Evolutionary conservation across 92 coral and sea anemone species (phyloP), one percentile per base, ranked within the genome.

Genomic region (Diadumene lineata): DNA sequence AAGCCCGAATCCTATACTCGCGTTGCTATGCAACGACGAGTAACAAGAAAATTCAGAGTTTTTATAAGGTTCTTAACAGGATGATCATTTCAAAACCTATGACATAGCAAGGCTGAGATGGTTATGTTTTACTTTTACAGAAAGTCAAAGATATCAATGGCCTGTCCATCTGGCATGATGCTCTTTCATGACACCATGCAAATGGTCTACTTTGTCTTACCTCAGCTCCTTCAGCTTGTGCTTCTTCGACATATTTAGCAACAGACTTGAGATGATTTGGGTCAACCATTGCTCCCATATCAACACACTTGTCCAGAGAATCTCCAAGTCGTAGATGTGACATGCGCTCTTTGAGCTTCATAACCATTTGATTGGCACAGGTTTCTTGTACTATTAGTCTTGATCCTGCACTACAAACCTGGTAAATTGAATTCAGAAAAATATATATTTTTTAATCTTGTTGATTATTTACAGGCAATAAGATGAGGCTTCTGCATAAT

Each of bases 391-490:
- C 97, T 57, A 94, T 86, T 63, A 94, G 79, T 58, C 98, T 86
- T 32, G 98, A 94, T 19, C 98, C 98, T 43, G 98, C 98, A 72
- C 98, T 94, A 56, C 98, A 94, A 38, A 94, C 98, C 98, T 94
- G 65, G 51, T 6, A 28, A 19, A 43, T 31, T 6, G 48, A 38
- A 38, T 38, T 38, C n/a, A n/a, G n/a, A 51, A 68, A 29, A 27
- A 0, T 31, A 38, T 6, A 28, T 2, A 50, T 4, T 13, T 38
- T 38, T 6, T 38, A 38, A 38, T 38, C 48, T 13, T 38, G 48
- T 38, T n/a, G n/a, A n/a, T 38, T 38, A 13, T 38, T 38, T 38
- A 38, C 13, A 38, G 48, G 6, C 7, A 38, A 4, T 4, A 38
- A 38, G 48, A 38, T 38, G 48, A 6, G 6, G 48, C n/a, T n/a